Conservation (phyloP, 2,888 invertebrate genomes). For the Meliscaeva auricollis region DNA sequence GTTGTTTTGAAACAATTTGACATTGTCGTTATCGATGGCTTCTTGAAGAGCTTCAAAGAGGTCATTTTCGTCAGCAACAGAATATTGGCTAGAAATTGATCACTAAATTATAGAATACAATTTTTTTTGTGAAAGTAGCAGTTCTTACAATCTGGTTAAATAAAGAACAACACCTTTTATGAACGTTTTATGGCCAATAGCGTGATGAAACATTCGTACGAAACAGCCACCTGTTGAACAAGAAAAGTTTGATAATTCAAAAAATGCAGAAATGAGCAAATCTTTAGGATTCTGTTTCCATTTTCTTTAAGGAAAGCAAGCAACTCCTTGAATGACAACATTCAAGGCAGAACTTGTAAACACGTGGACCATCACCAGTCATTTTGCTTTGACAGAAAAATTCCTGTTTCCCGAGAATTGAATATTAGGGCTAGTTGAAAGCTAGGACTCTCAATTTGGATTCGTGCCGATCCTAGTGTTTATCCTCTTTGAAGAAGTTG, state of each 20-base stretch:
- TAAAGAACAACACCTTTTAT: conserved; percentile 79
- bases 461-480: too few species aligned
- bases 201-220: conserved; percentile 83
- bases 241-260: background rate
- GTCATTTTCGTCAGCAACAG: conserved; percentile 81
- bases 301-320: too few species aligned
- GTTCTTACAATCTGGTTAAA: conserved; percentile 82
- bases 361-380: too few species aligned
- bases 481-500: too few species aligned
- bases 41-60: conserved; percentile 80
- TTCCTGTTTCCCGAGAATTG: too few species aligned
- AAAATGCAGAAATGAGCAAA: background rate
- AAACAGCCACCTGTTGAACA: conserved; percentile 79
- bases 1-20: conserved; percentile 77
- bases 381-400: too few species aligned
- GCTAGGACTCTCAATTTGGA: too few species aligned
- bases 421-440: too few species aligned
- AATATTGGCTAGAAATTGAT: conserved; percentile 81
- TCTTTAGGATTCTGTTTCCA: too few species aligned
- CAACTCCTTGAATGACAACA: too few species aligned
- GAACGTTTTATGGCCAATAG: conserved; percentile 81
- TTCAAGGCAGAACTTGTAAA: too few species aligned
- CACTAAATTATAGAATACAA: too few species aligned
- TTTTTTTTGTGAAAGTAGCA: background rate
- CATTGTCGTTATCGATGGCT: conserved; percentile 78